Evolutionary conservation across 2,888 invertebrate species (phyloP).

Genomic region (Limnephilus auricula): DNA sequence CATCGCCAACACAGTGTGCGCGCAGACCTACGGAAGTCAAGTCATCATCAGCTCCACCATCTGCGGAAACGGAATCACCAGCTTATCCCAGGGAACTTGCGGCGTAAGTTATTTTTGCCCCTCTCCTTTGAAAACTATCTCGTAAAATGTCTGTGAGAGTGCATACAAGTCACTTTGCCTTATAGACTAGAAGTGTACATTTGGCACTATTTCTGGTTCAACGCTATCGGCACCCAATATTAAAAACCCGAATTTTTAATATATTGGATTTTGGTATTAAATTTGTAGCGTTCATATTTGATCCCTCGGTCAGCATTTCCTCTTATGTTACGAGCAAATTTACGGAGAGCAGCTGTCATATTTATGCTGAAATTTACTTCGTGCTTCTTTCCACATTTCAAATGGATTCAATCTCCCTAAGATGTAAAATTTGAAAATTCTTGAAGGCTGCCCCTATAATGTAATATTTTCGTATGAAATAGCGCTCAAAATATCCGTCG

Average conservation of each 20-base stretch:
- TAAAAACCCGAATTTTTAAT: too few species aligned
- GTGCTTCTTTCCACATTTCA: too few species aligned
- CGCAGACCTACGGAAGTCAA: constrained; percentile 68
- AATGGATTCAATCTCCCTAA: not conserved
- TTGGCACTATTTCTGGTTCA: not conserved
- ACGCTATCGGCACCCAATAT: not conserved
- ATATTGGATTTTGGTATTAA: too few species aligned
- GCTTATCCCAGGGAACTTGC: constrained; percentile 70
- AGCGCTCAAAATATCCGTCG: too few species aligned
- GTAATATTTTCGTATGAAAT: not conserved
- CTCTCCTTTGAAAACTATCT: not conserved
- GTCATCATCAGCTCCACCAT: constrained; percentile 71
- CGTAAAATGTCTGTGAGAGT: not conserved
- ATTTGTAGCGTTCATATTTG: too few species aligned
- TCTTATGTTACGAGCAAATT: too few species aligned
- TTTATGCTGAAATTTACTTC: too few species aligned
- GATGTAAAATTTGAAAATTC: not conserved
- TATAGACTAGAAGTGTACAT: not conserved
- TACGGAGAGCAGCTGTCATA: too few species aligned
- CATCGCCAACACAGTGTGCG: constrained; percentile 71
- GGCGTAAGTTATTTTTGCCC: constrained; percentile 43
- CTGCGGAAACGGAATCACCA: constrained; percentile 72
- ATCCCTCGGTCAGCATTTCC: too few species aligned
- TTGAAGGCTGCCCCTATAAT: not conserved
- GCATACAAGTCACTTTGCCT: not conserved